Percentiles rank a stretch among this genome's conserved stretches.
Evolutionary conservation across 2,888 invertebrate genomes (phyloP).

Genomic region (Drosophila birchii): DNA sequence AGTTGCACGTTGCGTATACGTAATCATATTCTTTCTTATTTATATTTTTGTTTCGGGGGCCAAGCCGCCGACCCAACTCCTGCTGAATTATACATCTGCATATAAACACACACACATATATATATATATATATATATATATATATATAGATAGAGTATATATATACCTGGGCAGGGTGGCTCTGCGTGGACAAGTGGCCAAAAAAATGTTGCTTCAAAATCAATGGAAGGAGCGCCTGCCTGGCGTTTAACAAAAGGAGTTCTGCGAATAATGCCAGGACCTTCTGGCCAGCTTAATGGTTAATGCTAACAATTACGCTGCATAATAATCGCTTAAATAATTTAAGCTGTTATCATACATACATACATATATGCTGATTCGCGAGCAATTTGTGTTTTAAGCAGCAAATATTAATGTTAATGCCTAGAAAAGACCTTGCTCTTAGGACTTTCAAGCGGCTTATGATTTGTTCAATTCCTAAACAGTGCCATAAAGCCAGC

Average conservation of each 20-base stretch:
- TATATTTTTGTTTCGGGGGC: slow-evolving; percentile 27
- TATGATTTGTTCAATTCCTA: neutral
- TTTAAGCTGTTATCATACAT: neutral
- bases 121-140: slow-evolving; percentile 35
- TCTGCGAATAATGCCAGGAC: neutral
- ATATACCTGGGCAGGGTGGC: slow-evolving; percentile 6
- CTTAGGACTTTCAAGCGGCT: neutral
- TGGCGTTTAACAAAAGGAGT: slow-evolving; percentile 36
- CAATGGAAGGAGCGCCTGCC: slow-evolving; percentile 5
- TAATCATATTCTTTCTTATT: slow-evolving; percentile 60
- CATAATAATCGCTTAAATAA: slow-evolving; percentile 8
- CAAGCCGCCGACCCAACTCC: slow-evolving; percentile 5
- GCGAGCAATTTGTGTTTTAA: neutral
- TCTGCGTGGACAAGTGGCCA: slow-evolving; percentile 70
- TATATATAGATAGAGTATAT: neutral
- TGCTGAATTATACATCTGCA: slow-evolving; percentile 67
- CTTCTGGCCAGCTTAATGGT: slow-evolving; percentile 3
- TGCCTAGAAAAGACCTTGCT: neutral
- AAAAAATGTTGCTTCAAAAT: slow-evolving; percentile 14
- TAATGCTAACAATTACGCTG: neutral
- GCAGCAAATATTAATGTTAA: neutral
- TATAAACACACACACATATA: slow-evolving; percentile 16
- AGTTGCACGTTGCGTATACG: slow-evolving; percentile 76
- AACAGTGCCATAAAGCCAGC: neutral
- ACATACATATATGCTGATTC: too few species aligned